Percentiles rank a stretch among this genome's conserved stretches.
phyloP scores from a whole-genome alignment of 2,888 invertebrate species.

The Phortica okadai region DNA sequence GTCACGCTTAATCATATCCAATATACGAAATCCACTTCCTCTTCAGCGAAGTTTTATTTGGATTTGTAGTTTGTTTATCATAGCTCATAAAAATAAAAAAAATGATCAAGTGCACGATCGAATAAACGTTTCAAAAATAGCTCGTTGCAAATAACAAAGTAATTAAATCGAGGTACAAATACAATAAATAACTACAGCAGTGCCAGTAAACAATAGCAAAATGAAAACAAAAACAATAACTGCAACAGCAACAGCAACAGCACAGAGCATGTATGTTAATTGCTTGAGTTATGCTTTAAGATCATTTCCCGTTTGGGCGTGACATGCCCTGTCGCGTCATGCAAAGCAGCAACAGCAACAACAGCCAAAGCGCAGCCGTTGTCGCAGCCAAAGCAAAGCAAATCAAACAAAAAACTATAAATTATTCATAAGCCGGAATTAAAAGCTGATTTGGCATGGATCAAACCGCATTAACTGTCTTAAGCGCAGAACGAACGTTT shows the following conservation, averaged over 20 bases:
- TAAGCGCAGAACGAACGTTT: no score
- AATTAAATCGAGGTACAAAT: background rate
- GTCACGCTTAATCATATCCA: no score
- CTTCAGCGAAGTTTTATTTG: slow-evolving; percentile 39
- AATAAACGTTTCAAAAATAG: background rate
- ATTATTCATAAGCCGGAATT: no score
- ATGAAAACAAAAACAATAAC: background rate
- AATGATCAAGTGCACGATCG: background rate
- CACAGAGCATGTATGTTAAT: background rate
- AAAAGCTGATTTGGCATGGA: no score
- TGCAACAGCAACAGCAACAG: background rate
- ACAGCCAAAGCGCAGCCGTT: no score
- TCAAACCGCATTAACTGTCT: no score
- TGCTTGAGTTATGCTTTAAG: background rate
- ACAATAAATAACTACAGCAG: background rate
- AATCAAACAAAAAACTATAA: no score
- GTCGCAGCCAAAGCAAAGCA: no score
- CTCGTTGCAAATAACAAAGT: background rate
- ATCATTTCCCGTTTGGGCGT: background rate
- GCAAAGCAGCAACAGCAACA: background rate
- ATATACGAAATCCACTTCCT: slow-evolving; percentile 32
- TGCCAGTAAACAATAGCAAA: background rate
- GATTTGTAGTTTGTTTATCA: slow-evolving; percentile 20
- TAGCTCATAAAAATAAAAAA: background rate
- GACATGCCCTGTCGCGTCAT: background rate